phyloP scores from a whole-genome alignment of 2,797 vertebrate species.

The Thamnophis elegans region DNA sequence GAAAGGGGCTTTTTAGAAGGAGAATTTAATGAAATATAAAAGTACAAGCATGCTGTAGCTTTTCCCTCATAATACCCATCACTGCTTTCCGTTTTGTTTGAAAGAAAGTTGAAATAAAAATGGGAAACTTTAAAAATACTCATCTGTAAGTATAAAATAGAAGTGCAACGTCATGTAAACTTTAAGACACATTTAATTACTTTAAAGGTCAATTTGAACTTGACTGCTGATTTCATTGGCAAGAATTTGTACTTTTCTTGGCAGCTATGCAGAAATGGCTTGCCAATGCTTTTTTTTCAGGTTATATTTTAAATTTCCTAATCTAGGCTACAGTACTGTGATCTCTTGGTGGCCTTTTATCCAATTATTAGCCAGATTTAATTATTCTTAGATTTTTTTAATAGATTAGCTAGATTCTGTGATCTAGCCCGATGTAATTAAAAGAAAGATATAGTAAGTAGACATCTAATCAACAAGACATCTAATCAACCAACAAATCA shows the following conservation, averaged over 20 bases:
- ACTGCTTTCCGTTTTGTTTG: background rate
- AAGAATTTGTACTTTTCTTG: background rate
- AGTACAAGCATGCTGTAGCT: background rate
- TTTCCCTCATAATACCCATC: background rate
- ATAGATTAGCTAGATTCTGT: background rate
- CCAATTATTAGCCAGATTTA: background rate
- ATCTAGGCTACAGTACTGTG: background rate
- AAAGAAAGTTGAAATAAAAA: background rate
- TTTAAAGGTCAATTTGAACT: background rate
- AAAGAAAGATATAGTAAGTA: background rate
- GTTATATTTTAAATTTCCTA: background rate
- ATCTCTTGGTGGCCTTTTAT: background rate
- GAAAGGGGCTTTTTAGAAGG: background rate
- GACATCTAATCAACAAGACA: background rate
- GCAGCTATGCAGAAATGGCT: background rate
- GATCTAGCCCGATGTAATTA: background rate
- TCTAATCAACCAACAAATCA: background rate
- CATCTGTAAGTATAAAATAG: background rate
- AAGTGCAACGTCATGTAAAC: background rate
- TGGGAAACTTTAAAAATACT: background rate
- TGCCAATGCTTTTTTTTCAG: background rate
- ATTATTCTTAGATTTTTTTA: background rate
- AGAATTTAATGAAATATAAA: background rate
- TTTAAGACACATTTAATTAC: background rate
- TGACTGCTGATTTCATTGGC: background rate